Percentiles rank a stretch among this genome's conserved stretches.
These are phyloP conservation scores for Drosophila picticornis DNA, from an alignment of 2,888 invertebrate species.

Conservation along the genomic window DNA sequence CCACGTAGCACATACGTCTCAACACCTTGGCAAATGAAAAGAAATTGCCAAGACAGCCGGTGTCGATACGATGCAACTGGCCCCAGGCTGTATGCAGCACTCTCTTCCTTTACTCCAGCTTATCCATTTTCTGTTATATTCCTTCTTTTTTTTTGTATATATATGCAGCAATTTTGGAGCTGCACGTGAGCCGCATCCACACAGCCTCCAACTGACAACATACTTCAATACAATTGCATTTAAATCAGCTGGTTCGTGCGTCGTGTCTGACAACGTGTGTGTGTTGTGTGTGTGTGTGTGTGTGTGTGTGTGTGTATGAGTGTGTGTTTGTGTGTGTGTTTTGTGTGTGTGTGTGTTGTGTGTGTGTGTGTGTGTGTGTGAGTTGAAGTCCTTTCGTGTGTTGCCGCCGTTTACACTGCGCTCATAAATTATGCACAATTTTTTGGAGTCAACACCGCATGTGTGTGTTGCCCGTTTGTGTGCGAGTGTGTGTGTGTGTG, in stretches of 20 bases:
- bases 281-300: conserved; percentile 17
- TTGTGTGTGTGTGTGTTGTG: no score
- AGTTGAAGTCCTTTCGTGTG: conserved; percentile 54
- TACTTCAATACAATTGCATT: conserved; percentile 79
- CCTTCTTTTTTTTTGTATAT: conserved; percentile 20
- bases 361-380: conserved; percentile 15
- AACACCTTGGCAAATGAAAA: conserved; percentile 77
- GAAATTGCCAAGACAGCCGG: conserved; percentile 60
- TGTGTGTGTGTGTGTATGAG: conserved; percentile 15
- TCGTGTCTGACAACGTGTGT: conserved; percentile 17
- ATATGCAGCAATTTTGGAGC: conserved; percentile 60
- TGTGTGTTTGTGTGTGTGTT: conserved; percentile 9
- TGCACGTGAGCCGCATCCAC: conserved; percentile 52
- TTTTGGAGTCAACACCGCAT: conserved; percentile 53
- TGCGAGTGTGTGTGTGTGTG: conserved; percentile 24
- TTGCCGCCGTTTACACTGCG: conserved; percentile 54
- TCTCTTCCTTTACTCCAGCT: conserved; percentile 5
- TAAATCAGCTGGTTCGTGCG: conserved; percentile 71
- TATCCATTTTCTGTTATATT: not conserved
- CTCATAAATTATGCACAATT: conserved; percentile 77
- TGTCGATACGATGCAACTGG: conserved; percentile 37
- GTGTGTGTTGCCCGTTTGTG: conserved; percentile 24
- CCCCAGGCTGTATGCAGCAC: conserved; percentile 1
- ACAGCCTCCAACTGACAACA: conserved; percentile 60
- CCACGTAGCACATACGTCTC: conserved; percentile 70